Base-by-base conservation (phyloP, 2,888 invertebrate species). In the Cryptus viduatorius region DNA sequence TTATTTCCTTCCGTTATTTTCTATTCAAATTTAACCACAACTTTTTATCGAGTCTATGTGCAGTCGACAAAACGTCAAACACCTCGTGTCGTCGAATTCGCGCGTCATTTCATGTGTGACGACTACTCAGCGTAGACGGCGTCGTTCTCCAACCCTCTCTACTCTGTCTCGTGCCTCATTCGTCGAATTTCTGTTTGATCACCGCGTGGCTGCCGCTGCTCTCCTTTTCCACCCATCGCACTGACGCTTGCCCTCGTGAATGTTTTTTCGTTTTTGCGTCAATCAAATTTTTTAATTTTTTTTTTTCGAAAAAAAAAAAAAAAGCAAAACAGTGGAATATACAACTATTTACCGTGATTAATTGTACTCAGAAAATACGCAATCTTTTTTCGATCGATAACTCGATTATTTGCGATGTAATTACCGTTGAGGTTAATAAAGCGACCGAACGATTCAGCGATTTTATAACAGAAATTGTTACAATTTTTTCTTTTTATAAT, bases 41-140 rank as follows among this genome's bases (percentile, higher is more conserved):
- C n/a, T 44, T 19, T 53, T 77, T 68, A 68, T 56, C 67, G 77
- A 67, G 46, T 8, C 29, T n/a, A 24, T 4, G 29, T 56, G n/a
- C 29, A n/a, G 24, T 44, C 67, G 56, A 68, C 61, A 37, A 37
- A 75, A 75, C 64, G 64, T 75, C 64, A 67, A 14, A 56, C 56
- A 68, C 68, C 56, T 68, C 77, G 77, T 68, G 67, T 77, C 77
- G 53, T 56, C 61, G 59, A 46, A 44, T n/a, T 65, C 56, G 61
- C 53, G 61, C 75, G 61, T 59, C 68, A 46, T 77, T 77, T 50
- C 31, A 61, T 61, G 61, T 61, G 61, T 31, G 31, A 12, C 61
- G 61, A 14, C 61, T 53, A 67, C 56, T 71, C 71, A 59, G 56
- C 53, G 72, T 24, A 72, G 72, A 56, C 71, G 42, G 19, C 61